Evolutionary conservation across 2,888 invertebrate species (phyloP), one percentile per base, ranked within the genome.

Genomic region (Microplitis manilae): DNA sequence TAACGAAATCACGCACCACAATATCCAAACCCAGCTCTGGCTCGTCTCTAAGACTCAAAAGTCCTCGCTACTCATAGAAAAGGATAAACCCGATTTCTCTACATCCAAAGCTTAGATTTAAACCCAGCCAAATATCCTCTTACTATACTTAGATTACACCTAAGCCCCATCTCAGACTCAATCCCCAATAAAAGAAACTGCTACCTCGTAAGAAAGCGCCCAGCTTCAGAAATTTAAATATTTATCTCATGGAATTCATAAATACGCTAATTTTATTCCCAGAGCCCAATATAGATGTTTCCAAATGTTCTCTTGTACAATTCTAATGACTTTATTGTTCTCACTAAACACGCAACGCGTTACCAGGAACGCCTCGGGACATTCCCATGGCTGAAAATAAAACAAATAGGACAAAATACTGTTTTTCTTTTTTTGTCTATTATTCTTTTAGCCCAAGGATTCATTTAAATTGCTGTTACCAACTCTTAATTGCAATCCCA

Each of bases 401-500:
- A 50, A 6, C 5, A 50, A 13, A 50, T 50, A 50, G 50, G 9
- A 13, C 8, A 50, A 50, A 50, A 50, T 50, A 50, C 8, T 50
- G 15, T 62, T n/a, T 2, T 17, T 30, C 38, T n/a, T 17, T 30
- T 65, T 65, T 76, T 65, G 13, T 59, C 39, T 59, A 62, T 78
- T 74, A 76, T 77, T 75, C 73, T 77, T 76, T 77, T 80, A 81
- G 79, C 79, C 75, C 69, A 79, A 41, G 72, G 60, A 20, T 62
- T 68, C 38, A 72, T 68, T 41, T 59, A 79, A 79, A 77, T 75
- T 62, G 68, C 72, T 70, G 76, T 78, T 75, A 77, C 78, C 79
- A 80, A 81, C 82, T 81, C 82, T 81, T 81, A 82, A 82, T 82
- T 81, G 81, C 80, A 82, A 81, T 79, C 77, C 76, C 79, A 77